These are phyloP conservation scores for Piscicola geometra DNA, from an alignment of 2,888 invertebrate species.

Conservation along the genomic window DNA sequence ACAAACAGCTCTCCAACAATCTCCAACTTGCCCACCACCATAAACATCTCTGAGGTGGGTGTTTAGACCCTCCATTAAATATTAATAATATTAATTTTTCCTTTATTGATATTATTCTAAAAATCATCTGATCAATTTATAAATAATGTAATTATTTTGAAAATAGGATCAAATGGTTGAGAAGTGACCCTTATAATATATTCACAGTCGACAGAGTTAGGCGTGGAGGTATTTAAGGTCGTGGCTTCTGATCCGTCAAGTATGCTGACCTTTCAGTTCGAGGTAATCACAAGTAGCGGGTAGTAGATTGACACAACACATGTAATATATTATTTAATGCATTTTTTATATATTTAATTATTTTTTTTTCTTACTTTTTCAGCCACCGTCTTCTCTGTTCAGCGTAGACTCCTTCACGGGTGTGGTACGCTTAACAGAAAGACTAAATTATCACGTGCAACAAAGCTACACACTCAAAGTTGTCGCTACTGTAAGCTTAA, in stretches of 20 bases:
- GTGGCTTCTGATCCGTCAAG: constrained; percentile 3
- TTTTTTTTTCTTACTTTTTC: neutral
- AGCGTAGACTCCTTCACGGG: constrained; percentile 17
- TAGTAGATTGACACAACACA: too few species aligned
- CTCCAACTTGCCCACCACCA: constrained; percentile 16
- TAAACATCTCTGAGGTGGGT: constrained; percentile 16
- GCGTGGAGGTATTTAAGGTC: constrained; percentile 20
- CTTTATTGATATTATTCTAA: too few species aligned
- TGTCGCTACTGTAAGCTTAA: constrained; percentile 23
- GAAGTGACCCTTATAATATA: too few species aligned
- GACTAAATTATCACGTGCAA: constrained; percentile 12
- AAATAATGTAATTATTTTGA: too few species aligned
- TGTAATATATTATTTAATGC: neutral
- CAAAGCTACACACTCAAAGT: neutral
- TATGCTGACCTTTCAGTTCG: constrained; percentile 12
- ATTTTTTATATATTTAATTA: neutral
- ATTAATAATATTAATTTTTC: too few species aligned
- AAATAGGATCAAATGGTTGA: too few species aligned
- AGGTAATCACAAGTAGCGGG: too few species aligned
- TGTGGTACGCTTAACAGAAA: neutral
- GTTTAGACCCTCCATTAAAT: too few species aligned
- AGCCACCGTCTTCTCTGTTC: neutral
- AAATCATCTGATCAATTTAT: too few species aligned
- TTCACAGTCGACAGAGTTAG: neutral
- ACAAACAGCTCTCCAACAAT: constrained; percentile 18